These are phyloP conservation scores for Amphiprion clarkii DNA, from an alignment of 2,797 vertebrate species.

Conservation along the genomic window DNA sequence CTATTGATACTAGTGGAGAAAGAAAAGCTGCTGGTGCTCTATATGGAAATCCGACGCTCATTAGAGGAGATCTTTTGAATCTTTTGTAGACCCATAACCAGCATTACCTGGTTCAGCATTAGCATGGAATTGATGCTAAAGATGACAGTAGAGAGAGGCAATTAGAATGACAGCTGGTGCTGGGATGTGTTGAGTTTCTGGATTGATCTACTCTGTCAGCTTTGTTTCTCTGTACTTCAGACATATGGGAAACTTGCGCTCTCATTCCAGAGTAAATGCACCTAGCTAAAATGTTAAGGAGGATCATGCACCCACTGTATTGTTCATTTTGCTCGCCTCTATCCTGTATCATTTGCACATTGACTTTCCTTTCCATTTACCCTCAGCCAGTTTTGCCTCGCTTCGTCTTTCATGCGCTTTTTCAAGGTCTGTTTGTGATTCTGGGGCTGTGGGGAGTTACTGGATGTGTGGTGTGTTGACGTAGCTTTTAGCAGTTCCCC, in stretches of 20 bases:
- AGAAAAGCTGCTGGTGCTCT: slow-evolving; percentile 27
- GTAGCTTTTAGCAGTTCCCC: slow-evolving; percentile 55
- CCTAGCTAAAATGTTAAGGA: slow-evolving; percentile 63
- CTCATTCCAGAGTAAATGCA: slow-evolving; percentile 47
- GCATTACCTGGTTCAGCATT: slow-evolving; percentile 67
- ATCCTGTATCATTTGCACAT: slow-evolving; percentile 19
- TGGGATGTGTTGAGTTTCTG: slow-evolving; percentile 50
- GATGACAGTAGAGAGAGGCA: slow-evolving; percentile 69
- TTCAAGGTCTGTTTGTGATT: slow-evolving; percentile 55
- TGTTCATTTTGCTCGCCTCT: slow-evolving; percentile 26
- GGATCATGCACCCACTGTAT: slow-evolving; percentile 38
- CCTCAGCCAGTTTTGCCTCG: slow-evolving; percentile 17
- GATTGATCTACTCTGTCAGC: slow-evolving; percentile 70
- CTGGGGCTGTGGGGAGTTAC: slow-evolving; percentile 22
- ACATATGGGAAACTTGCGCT: slow-evolving; percentile 40
- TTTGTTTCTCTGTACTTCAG: slow-evolving; percentile 60
- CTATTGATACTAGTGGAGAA: slow-evolving; percentile 22
- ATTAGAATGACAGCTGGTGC: slow-evolving; percentile 79
- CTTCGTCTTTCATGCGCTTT: slow-evolving; percentile 38
- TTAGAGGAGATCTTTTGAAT: slow-evolving; percentile 58
- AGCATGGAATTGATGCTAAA: slow-evolving; percentile 68
- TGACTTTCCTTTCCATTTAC: slow-evolving; percentile 35
- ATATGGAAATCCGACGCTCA: slow-evolving; percentile 73
- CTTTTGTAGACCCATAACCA: slow-evolving; percentile 49
- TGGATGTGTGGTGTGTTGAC: slow-evolving; percentile 39